Percentiles rank a stretch among this genome's conserved stretches.
Conservation (phyloP, 2,888 invertebrate species). For the Rhyacophila evoluta region DNA sequence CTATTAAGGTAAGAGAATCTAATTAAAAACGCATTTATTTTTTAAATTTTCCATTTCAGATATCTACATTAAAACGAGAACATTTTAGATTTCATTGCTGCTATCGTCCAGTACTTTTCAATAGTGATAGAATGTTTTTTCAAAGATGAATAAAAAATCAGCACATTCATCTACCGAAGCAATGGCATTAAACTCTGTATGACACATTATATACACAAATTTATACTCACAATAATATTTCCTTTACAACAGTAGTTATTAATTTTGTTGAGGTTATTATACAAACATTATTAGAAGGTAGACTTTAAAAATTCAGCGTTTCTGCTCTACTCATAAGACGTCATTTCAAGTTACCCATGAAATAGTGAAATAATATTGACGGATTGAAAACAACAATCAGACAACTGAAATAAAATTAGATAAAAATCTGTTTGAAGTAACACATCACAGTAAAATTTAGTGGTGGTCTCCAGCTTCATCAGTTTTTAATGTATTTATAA, state of each 20-base stretch:
- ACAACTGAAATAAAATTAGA: not conserved
- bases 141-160: not conserved
- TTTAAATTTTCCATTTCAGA: no score
- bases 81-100: no score
- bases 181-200: not conserved
- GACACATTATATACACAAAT: constrained; percentile 9
- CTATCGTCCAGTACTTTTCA: no score
- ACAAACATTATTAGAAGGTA: not conserved
- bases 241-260: not conserved
- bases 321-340: constrained; percentile 12
- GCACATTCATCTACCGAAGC: not conserved
- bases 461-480: no score
- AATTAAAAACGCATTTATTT: no score
- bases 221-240: no score
- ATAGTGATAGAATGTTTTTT: not conserved
- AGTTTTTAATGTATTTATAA: no score
- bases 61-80: no score
- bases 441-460: no score
- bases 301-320: not conserved
- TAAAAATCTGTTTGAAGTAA: not conserved
- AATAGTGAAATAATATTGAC: not conserved
- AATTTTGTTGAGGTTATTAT: not conserved
- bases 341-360: constrained; percentile 12
- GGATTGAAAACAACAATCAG: not conserved
- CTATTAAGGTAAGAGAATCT: no score